A percentile compares a stretch with the other conserved stretches of the same genome.
Evolutionary conservation across 2,113 vertebrate species (phyloP).

Genomic region (Malaclemys terrapin): DNA sequence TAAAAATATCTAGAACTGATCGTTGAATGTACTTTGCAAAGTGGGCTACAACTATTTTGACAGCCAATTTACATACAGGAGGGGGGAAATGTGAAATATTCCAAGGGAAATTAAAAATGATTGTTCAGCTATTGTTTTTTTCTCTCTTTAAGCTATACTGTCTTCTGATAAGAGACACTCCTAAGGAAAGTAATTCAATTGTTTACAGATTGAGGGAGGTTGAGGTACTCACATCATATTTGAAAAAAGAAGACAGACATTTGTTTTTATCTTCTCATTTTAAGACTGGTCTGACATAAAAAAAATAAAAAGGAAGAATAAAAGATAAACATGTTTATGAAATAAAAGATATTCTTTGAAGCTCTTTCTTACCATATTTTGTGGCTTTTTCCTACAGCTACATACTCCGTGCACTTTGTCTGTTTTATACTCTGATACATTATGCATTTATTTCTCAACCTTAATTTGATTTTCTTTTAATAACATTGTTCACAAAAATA

Average conservation of each 20-base stretch:
- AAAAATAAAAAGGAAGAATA: background rate
- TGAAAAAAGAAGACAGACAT: background rate
- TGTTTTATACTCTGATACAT: constrained; percentile 1
- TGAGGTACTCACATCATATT: background rate
- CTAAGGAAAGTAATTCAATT: background rate
- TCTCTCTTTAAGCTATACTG: background rate
- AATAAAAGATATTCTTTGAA: constrained; percentile 15
- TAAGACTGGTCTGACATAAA: background rate
- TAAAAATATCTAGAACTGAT: accelerated
- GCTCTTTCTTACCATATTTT: background rate
- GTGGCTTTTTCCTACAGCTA: background rate
- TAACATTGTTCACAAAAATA: background rate
- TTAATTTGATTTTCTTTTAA: constrained; percentile 36
- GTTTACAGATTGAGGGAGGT: background rate
- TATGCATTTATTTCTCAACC: constrained; percentile 13
- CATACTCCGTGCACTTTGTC: background rate
- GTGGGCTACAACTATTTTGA: background rate
- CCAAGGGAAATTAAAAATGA: background rate
- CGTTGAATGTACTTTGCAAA: background rate
- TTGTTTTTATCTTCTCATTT: constrained; percentile 7
- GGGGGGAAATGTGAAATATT: background rate
- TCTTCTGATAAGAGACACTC: background rate
- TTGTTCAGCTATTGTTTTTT: background rate
- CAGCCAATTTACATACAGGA: background rate
- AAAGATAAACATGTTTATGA: constrained; percentile 7